Base-by-base conservation (phyloP, 2,113 vertebrate genomes). In the Dipodomys stephensi region DNA sequence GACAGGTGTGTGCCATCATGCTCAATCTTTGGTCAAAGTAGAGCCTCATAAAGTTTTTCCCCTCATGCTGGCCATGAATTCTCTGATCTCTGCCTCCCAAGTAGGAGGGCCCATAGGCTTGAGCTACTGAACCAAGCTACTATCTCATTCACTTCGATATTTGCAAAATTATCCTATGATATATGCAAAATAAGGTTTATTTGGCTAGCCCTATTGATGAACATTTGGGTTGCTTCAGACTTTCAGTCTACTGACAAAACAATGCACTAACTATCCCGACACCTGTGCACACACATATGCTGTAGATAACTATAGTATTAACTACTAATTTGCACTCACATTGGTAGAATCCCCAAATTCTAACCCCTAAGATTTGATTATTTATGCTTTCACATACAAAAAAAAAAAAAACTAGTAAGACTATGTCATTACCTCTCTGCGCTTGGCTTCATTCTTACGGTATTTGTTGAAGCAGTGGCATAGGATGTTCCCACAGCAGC, bases 391-490 rank as follows among this genome's bases (percentile, higher is more conserved):
- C 76, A 71, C 15, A 49, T 49, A 4, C 28, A 35, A 27, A 87
- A 49, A 73, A 5, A 19, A 62, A 22, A 5, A 1, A 1, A 62
- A 19, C 62, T 49, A 27, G 35, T 67, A 72, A 68, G 16, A 57
- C 15, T 18, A 7, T 81, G 69, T 64, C 71, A 67, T 30, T 94
- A 99, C 99, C 99, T 99, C 99, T 97, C 99, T 97, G 95, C 99
- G 98, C 93, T 99, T 99, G 87, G 99, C 99, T 97, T 99, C 99
- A 0, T 99, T 99, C 98, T 99, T 99, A 87, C 99, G 97, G 97
- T 99, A 99, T 82, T 99, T 99, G 96, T 99, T 99, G 98, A 99
- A 99, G 87, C 99, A 98, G 27, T 99, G 99, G 95, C 99, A 99
- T 77, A 99, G 95, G 95, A 99, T 99, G 96, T 99, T 99, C 25